Base-by-base conservation (phyloP, 1,140 invertebrate genomes). In the Drosophila seguyi region DNA sequence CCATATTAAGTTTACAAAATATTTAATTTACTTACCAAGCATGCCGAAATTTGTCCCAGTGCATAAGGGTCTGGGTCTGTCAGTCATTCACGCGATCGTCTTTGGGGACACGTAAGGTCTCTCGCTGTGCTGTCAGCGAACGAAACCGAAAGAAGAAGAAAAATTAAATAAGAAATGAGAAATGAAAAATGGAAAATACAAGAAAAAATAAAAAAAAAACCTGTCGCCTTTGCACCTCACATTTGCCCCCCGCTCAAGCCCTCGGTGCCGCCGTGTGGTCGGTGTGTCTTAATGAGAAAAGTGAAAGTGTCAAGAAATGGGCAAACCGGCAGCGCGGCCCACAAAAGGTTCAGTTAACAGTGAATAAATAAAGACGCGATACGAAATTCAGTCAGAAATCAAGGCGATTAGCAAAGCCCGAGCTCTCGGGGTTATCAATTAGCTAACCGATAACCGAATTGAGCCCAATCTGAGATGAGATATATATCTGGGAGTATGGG, bases 261-360 rank as follows among this genome's bases (percentile, higher is more conserved):
- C 61, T 62, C 53, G 71, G 38, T 63, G 71, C 79, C 71, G 65
- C 79, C 20, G 77, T 75, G n/a, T 4, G 87, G 25, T 10, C 13
- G 20, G 16, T 48, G 25, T 84, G 20, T 88, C 87, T 88, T 84
- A 88, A 88, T 88, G 84, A 88, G 85, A 88, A 88, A 88, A 88
- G 84, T 77, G 74, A 77, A 77, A 88, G 84, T 88, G 84, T 88
- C 84, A 88, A 88, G 77, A 88, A 88, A 88, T 58, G 63, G 74
- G 67, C 58, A 59, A 58, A 81, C 41, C 48, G 53, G 38, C 56
- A 22, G 20, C 45, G 55, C 41, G 55, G 60, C 68, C 76, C 63
- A 60, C 52, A 53, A 57, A 45, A 65, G 63, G 50, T 36, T 50
- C 44, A 53, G 76, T 87, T 78, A 77, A 81, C 84, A 77, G 80